Evolutionary conservation across 2,113 vertebrate genomes (phyloP).

Genomic region (Elephantulus edwardii): DNA sequence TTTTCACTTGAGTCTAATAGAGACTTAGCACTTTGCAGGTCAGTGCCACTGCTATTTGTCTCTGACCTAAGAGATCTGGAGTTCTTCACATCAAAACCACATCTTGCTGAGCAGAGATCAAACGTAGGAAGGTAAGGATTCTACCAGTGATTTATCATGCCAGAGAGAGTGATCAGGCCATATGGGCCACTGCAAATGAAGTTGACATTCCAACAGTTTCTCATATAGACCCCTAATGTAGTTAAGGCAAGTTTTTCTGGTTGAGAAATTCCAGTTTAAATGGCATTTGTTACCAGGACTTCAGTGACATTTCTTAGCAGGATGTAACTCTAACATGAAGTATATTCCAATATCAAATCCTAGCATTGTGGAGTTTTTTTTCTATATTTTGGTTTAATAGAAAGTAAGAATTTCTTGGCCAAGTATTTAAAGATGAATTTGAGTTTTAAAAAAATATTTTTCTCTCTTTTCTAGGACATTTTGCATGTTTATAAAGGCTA

Average conservation of each 20-base stretch:
- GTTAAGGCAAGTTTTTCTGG: conserved; percentile 81
- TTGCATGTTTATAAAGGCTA: not conserved
- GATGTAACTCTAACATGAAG: conserved; percentile 42
- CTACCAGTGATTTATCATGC: conserved; percentile 95
- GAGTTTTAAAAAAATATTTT: conserved; percentile 24
- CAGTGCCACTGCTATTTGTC: conserved; percentile 92
- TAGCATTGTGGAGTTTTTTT: conserved; percentile 17
- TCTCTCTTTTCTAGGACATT: conserved; percentile 16
- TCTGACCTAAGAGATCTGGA: conserved; percentile 96
- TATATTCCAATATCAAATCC: conserved; percentile 51
- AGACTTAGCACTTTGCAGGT: conserved; percentile 93
- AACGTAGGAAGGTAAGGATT: conserved; percentile 93
- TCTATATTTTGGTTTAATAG: conserved; percentile 37
- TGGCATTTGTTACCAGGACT: conserved; percentile 60
- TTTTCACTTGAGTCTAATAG: conserved; percentile 91
- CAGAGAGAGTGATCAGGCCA: conserved; percentile 87
- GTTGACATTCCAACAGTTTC: conserved; percentile 85
- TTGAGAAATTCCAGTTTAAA: conserved; percentile 77
- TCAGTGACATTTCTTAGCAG: conserved; percentile 73
- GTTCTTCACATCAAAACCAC: conserved; percentile 99
- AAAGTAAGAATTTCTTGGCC: conserved; percentile 23
- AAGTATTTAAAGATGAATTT: conserved; percentile 32
- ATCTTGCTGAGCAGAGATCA: conserved; percentile 96
- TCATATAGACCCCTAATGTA: conserved; percentile 74
- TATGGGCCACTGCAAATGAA: conserved; percentile 84